Base-by-base conservation (phyloP, 2,888 invertebrate genomes). In the Synergus gifuensis region DNA sequence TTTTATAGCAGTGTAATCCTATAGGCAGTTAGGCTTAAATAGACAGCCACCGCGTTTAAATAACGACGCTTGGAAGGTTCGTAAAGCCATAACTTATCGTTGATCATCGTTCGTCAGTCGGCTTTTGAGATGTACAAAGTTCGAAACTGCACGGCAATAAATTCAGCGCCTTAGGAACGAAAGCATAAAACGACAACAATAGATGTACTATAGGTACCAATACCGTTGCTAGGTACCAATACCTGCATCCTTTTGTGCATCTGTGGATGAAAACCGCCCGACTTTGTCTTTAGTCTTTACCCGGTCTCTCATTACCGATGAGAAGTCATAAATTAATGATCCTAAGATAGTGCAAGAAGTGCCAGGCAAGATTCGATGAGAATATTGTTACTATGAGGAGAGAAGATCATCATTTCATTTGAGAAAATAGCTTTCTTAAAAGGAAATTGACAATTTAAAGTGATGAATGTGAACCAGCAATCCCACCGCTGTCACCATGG, bases 1-100 rank as follows among this genome's bases (percentile, higher is more conserved):
- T 89, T 91, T 91, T 90, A 91, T 88, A 88, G 88, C 88, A 83
- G 87, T 82, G 85, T 89, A 91, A 89, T 90, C 73, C 87, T 88
- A 86, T 84, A 85, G 85, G 87, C 85, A 85, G 86, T 88, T 87
- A 86, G 86, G 80, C 84, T 86, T 86, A 89, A 90, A 88, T 87
- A 88, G 87, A 89, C 86, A 87, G 87, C 88, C 87, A 86, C 88
- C 86, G 89, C 84, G 87, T 86, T 89, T 87, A 87, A 89, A 88
- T 87, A 87, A 88, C 85, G 86, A 85, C 85, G 85, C 84, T 86
- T 86, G 83, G 85, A 84, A 79, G 86, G 88, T 89, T 88, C 88
- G 88, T 89, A 87, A 88, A 89, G 88, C 87, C 87, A 87, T 89
- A 88, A 90, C 89, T 91, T 89, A 91, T 86, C 85, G 88, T 87